Base-by-base conservation (phyloP, 2,113 vertebrate species). In the Corythaixoides concolor region DNA sequence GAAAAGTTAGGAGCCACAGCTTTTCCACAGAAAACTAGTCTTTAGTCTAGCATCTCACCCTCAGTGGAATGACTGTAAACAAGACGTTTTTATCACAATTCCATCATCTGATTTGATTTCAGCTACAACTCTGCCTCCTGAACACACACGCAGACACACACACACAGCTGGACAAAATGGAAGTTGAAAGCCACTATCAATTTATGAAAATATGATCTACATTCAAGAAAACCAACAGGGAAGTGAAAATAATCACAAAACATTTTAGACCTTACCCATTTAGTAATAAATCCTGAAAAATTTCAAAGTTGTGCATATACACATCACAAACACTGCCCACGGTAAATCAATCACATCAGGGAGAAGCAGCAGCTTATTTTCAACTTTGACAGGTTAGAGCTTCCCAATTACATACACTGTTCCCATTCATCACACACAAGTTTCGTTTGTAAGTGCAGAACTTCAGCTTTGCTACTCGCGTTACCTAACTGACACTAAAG, bases 131-230 rank as follows among this genome's bases (percentile, higher is more conserved):
- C 62, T 89, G 55, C 39, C 55, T 74, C 39, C 43, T n/a, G 7
- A 85, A 21, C 28, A 6, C 24, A 52, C 13, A 49, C 19, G 32
- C 1, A 24, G 0, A 1, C 49, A 33, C 13, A 49, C 23, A n/a
- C 1, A 24, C 0, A 1, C 49, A 27, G 23, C 32, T 55, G 28
- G 22, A 73, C 2, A 5, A 24, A 5, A 76, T 6, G 76, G 20
- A 77, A 83, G 28, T 12, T 41, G 70, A 91, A 83, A 85, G 26
- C 19, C 19, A 26, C 67, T 53, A 49, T 11, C 8, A 52, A 10
- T 32, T 66, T 62, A 60, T 2, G 15, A n/a, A 45, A 73, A 62
- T 22, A 72, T 12, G 11, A 77, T 4, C 24, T 24, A 9, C 22
- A 64, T 27, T 43, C 35, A 77, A 69, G 15, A 53, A 93, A 89